These are phyloP conservation scores for Heterodera schachtii DNA, from an alignment of 1,140 invertebrate genomes.

Conservation along the genomic window DNA sequence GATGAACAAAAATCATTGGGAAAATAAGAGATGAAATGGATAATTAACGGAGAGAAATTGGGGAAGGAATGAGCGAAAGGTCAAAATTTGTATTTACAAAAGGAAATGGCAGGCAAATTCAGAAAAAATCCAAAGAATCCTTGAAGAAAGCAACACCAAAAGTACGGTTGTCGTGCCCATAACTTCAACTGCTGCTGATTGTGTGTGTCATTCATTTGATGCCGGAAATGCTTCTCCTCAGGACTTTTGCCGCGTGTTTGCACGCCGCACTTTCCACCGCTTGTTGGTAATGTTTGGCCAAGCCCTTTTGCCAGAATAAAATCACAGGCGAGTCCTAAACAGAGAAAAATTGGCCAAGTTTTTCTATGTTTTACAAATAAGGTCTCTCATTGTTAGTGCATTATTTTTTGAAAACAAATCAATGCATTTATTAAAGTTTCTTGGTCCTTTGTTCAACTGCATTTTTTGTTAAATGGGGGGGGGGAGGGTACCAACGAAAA, in stretches of 20 bases:
- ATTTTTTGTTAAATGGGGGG: background rate
- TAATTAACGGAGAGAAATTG: too few species aligned
- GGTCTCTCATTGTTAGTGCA: too few species aligned
- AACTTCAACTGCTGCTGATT: background rate
- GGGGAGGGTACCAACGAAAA: background rate
- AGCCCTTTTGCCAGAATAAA: conserved; percentile 44
- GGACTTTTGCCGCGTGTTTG: background rate
- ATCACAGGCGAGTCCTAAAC: conserved; percentile 47
- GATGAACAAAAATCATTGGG: too few species aligned
- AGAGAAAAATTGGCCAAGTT: background rate
- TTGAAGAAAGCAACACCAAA: background rate
- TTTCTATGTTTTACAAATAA: too few species aligned
- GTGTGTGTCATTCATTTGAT: background rate
- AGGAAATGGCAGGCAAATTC: background rate
- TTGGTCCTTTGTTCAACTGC: too few species aligned
- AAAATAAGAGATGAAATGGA: too few species aligned
- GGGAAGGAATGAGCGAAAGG: background rate
- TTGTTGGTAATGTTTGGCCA: conserved; percentile 44
- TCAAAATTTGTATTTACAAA: background rate
- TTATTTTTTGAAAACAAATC: conserved; percentile 3
- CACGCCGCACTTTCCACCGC: conserved; percentile 43
- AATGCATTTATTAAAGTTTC: too few species aligned
- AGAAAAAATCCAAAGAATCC: background rate
- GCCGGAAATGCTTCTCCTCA: background rate
- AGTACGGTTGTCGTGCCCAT: too few species aligned